Conservation (phyloP, 2,113 vertebrate genomes). For the Dipodomys merriami region DNA sequence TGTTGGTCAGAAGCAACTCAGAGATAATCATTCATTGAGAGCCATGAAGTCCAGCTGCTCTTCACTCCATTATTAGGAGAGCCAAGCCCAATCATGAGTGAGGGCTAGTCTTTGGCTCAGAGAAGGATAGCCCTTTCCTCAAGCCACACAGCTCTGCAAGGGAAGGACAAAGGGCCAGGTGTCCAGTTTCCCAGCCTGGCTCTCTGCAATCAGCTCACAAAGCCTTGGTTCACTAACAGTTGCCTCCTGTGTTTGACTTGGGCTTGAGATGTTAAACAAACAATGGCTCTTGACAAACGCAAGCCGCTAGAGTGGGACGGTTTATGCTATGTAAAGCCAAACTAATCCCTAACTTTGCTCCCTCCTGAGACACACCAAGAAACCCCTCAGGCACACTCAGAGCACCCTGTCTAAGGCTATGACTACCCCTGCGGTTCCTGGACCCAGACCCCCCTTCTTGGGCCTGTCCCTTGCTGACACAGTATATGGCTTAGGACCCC, state of each 20-base stretch:
- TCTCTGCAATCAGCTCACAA: neutral
- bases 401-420: neutral
- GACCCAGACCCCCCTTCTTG: neutral
- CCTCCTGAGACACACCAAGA: slow-evolving; percentile 33
- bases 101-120: neutral
- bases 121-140: neutral
- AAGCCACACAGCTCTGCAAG: neutral
- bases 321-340: slow-evolving; percentile 62
- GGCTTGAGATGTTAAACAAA: slow-evolving; percentile 79
- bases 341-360: slow-evolving; percentile 44
- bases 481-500: neutral
- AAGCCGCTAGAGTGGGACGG: slow-evolving; percentile 64
- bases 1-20: neutral
- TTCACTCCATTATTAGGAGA: neutral
- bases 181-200: neutral
- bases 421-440: neutral
- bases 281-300: slow-evolving; percentile 69
- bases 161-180: slow-evolving; percentile 54
- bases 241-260: slow-evolving; percentile 77
- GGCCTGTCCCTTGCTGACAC: neutral
- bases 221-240: slow-evolving; percentile 66
- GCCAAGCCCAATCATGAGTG: too few relatives aligned
- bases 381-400: neutral
- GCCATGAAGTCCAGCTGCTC: neutral
- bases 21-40: too few relatives aligned